A percentile compares a stretch with the other conserved stretches of the same genome.
Evolutionary conservation across 2,888 invertebrate species (phyloP).

Genomic region (Acrobasis suavella): DNA sequence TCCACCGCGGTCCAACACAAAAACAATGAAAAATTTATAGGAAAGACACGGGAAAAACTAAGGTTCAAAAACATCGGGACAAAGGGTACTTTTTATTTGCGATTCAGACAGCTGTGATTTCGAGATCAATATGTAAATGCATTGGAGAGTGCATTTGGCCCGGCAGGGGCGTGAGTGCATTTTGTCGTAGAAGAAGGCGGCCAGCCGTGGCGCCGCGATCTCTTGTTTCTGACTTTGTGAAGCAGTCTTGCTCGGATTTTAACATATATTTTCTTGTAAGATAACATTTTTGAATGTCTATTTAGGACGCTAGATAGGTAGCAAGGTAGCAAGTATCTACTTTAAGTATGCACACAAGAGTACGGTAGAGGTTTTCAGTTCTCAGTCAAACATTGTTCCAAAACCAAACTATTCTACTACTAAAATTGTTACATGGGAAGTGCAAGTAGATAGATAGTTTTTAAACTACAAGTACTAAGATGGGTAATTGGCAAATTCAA

Average conservation of each 20-base stretch:
- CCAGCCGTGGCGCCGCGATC: constrained; percentile 51
- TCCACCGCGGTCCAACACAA: constrained; percentile 11
- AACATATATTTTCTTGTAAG: not conserved
- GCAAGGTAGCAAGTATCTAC: too few relatives aligned
- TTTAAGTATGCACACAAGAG: too few relatives aligned
- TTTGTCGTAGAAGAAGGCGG: constrained; percentile 66
- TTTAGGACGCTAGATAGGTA: too few relatives aligned
- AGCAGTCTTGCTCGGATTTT: constrained; percentile 39
- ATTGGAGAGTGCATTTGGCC: constrained; percentile 60
- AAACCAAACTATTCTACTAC: too few relatives aligned
- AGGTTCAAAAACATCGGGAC: constrained; percentile 22
- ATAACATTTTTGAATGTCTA: too few relatives aligned
- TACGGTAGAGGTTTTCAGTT: too few relatives aligned
- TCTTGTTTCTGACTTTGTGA: constrained; percentile 54
- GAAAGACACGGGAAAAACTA: constrained; percentile 12
- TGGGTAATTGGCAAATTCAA: too few relatives aligned
- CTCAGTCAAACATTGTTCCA: too few relatives aligned
- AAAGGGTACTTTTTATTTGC: constrained; percentile 58
- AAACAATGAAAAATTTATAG: constrained; percentile 23
- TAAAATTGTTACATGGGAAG: too few relatives aligned
- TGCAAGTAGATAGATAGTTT: too few relatives aligned
- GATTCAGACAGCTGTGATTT: constrained; percentile 64
- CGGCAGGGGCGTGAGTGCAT: constrained; percentile 68
- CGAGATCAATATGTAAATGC: constrained; percentile 77
- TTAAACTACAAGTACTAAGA: too few relatives aligned